Conservation (phyloP, 2,797 vertebrate genomes). For the Glyptemys insculpta region DNA sequence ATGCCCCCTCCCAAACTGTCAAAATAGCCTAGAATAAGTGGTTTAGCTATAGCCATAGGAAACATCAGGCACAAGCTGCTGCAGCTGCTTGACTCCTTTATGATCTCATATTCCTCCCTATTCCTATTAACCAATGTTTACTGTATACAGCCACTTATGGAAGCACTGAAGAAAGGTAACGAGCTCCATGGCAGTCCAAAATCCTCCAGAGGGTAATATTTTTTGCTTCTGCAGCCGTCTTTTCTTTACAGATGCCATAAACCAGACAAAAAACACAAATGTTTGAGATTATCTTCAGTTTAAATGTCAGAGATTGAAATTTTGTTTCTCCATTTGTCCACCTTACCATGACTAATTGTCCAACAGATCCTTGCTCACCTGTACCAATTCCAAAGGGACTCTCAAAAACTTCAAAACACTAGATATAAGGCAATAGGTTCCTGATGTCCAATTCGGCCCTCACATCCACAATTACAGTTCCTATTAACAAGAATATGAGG, state of each 20-base stretch:
- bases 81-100: rapidly evolving
- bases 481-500: background rate
- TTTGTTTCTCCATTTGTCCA: rapidly evolving
- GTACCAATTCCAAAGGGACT: background rate
- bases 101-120: rapidly evolving
- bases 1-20: background rate
- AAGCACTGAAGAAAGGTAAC: background rate
- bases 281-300: background rate
- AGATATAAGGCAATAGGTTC: background rate
- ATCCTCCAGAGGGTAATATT: background rate
- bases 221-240: background rate
- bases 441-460: background rate
- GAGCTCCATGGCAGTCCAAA: rapidly evolving
- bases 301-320: background rate
- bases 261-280: background rate
- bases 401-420: background rate
- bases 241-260: background rate
- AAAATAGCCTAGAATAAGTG: rapidly evolving
- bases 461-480: background rate
- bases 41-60: rapidly evolving
- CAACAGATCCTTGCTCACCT: background rate
- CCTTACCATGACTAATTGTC: background rate
- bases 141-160: background rate
- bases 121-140: rapidly evolving
- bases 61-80: background rate